Base-by-base conservation (phyloP, 53 echinoderm and acorn worm genomes). In the Echinarachnius parma region DNA sequence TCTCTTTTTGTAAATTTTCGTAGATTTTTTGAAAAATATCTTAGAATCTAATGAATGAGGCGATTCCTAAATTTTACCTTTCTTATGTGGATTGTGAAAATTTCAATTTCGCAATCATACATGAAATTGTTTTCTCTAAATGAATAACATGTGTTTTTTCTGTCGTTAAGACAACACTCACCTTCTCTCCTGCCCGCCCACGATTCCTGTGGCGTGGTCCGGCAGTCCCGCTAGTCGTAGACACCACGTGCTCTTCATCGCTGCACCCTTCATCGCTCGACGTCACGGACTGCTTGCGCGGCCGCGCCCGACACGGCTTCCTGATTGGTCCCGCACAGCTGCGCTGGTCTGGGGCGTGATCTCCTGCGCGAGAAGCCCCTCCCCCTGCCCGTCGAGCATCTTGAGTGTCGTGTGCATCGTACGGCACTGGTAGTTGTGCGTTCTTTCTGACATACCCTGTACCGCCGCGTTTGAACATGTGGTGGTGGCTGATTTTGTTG, bases 151-250 rank as follows among this genome's bases (percentile, higher is more conserved):
- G n/a, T n/a, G n/a, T n/a, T n/a, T n/a, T n/a, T n/a, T n/a, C n/a
- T n/a, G n/a, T n/a, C n/a, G n/a, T n/a, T n/a, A n/a, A n/a, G n/a
- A n/a, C n/a, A n/a, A n/a, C n/a, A n/a, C 20, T 77, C 74, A 91
- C 93, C 93, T 79, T 89, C 89, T 70, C 93, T 44, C 11, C 93
- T 61, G 3, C 93, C 93, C 89, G 86, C 0, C 93, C 93, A 14
- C 93, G 69, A 23, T 68, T 68, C 27, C 83, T 81, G 31, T 55
- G 62, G 16, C 21, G 42, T 3, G 56, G 62, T 2, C 75, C 60
- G 9, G 16, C 21, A n/a, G n/a, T n/a, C n/a, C n/a, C n/a, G n/a
- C n/a, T n/a, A 9, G 74, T 72, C 20, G 55, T 72, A 1, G 69
- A 31, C 13, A 69, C 53, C 37, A 72, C 57, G 7, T 75, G 65